These are phyloP conservation scores for Aurelia aurita complex sp. Pacific DNA, from an alignment of 30 jellyfish, hydroid and myxozoan genomes.

Conservation along the genomic window DNA sequence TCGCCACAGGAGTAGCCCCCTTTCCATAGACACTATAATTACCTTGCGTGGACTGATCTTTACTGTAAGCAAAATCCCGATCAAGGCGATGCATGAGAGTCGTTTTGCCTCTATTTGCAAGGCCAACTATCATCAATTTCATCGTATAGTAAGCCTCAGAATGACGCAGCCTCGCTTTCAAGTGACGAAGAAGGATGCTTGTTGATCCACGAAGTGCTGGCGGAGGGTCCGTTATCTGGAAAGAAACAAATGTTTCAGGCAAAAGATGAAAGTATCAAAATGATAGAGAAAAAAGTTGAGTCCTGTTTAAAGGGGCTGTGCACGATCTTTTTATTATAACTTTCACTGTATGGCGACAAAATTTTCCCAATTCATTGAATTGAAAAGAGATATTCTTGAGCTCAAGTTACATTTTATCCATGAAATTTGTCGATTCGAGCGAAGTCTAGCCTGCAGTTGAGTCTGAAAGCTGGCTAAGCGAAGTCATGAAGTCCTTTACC, in stretches of 20 bases:
- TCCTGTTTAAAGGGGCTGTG: no score
- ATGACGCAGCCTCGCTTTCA: constrained; percentile 53
- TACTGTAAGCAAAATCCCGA: constrained; percentile 20
- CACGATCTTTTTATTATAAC: no score
- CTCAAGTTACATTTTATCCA: no score
- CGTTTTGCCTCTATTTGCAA: constrained; percentile 67
- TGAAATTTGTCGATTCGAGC: no score
- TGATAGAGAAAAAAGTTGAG: neutral
- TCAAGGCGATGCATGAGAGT: constrained; percentile 63
- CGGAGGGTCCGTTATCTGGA: constrained; percentile 78
- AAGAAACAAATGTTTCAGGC: neutral
- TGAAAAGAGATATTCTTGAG: no score
- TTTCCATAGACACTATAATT: neutral
- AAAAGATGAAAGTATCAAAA: neutral
- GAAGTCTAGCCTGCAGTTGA: no score
- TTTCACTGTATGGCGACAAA: no score
- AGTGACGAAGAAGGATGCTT: constrained; percentile 16
- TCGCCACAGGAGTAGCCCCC: neutral
- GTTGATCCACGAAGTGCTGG: constrained; percentile 31
- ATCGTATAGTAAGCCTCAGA: constrained; percentile 62
- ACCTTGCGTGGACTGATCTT: constrained; percentile 68
- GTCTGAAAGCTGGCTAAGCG: no score
- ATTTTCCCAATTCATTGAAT: no score
- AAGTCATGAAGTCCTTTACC: no score
- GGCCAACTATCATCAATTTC: constrained; percentile 74